Conservation (phyloP, 2,113 vertebrate species). For the Zosterops borbonicus region DNA sequence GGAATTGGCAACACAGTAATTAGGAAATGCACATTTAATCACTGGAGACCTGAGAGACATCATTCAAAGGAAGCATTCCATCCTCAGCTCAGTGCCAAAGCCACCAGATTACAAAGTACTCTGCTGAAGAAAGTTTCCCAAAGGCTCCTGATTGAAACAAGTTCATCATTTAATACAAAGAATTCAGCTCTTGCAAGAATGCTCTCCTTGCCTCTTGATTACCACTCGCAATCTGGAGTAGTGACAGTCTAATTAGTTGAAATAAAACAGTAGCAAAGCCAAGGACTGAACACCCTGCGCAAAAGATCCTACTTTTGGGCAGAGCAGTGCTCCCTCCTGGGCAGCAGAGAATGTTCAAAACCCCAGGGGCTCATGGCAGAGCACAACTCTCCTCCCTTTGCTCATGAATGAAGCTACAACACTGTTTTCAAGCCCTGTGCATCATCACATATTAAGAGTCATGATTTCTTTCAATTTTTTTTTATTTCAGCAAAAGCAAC, state of each 20-base stretch:
- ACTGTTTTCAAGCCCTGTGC: background rate
- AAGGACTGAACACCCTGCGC: background rate
- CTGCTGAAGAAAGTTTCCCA: background rate
- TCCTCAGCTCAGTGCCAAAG: background rate
- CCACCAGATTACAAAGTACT: background rate
- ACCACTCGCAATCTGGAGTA: background rate
- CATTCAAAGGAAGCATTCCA: background rate
- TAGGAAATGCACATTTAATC: background rate
- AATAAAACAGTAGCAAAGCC: background rate
- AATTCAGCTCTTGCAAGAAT: background rate
- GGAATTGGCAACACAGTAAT: background rate
- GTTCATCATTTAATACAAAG: conserved; percentile 4
- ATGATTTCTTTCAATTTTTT: background rate
- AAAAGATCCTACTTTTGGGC: background rate
- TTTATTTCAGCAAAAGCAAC: background rate
- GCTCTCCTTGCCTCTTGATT: background rate
- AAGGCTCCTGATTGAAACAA: background rate
- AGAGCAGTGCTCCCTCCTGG: background rate
- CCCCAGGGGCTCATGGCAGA: background rate
- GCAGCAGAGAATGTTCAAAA: background rate
- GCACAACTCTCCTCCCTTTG: background rate
- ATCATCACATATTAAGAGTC: background rate
- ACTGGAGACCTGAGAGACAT: background rate
- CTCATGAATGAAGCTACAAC: background rate
- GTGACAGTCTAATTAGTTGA: background rate